Evolutionary conservation across 1,140 invertebrate species (phyloP), one percentile per base, ranked within the genome.

Genomic region (Rhyacophila brunnea): DNA sequence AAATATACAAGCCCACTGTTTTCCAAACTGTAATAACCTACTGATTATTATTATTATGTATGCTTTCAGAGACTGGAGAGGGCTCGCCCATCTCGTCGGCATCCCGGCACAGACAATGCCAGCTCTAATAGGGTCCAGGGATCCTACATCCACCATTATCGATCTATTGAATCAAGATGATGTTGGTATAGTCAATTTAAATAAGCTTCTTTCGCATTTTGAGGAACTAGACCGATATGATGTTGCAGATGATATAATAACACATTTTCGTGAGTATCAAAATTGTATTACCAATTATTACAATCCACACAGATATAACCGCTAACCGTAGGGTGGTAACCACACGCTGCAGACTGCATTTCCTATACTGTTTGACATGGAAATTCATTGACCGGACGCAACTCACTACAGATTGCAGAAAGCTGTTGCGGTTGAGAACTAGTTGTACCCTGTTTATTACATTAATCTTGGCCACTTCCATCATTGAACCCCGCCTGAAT

Each of bases 141-240:
- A 86, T 72, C 84, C 83, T 1, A 81, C 79, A 23, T 69, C 64
- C 10, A 68, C 75, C 46, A 73, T 87, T 13, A 65, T 87, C 0
- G 71, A 73, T 45, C 61, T 76, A 38, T 81, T 83, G 76, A 68
- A 72, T 32, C 68, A 77, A 15, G 70, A 72, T 45, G 44, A 53
- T 40, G 57, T 70, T 9, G 36, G 62, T 4, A 71, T 72, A 13
- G 72, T 75, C 32, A 81, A 74, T 15, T 68, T 87, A 42, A 70
- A 73, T 6, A 68, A 79, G 60, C 72, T 88, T 7, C 70, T 79
- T 59, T 54, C 66, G 28, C 77, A 71, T 65, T 71, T 89, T 5
- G 76, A 81, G 57, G 68, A 79, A 49, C 75, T 89, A 36, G 86
- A 87, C 64, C 77, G 87, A 60, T 87, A 79, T 77, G 87, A 89